Evolutionary conservation across 2,113 vertebrate genomes (phyloP).

Genomic region (Perca fluviatilis): DNA sequence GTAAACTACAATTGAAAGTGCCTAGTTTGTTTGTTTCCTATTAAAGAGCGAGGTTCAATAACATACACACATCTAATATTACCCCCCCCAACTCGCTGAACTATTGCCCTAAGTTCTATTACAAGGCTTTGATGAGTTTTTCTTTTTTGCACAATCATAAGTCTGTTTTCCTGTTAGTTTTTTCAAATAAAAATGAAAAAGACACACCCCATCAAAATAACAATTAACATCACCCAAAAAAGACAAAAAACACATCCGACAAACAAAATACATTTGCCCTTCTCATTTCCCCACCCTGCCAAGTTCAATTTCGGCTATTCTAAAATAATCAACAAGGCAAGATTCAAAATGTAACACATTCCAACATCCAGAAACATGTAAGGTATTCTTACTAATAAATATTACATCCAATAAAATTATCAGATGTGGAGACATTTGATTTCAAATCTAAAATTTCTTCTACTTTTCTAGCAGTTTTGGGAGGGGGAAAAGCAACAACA

Average conservation of each 20-base stretch:
- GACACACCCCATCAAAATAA: conserved; percentile 83
- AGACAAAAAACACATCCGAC: conserved; percentile 41
- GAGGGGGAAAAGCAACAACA: conserved; percentile 88
- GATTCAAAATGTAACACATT: conserved; percentile 92
- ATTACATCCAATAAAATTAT: conserved; percentile 90
- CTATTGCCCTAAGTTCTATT: conserved; percentile 85
- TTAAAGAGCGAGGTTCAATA: conserved; percentile 89
- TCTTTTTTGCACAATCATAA: conserved; percentile 84
- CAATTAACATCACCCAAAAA: conserved; percentile 79
- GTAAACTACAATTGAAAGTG: conserved; percentile 94
- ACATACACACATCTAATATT: conserved; percentile 82
- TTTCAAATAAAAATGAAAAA: conserved; percentile 86
- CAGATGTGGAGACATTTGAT: conserved; percentile 90
- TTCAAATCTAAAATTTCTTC: conserved; percentile 82
- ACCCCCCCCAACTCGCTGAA: conserved; percentile 79
- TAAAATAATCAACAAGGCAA: conserved; percentile 90
- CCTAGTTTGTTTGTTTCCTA: conserved; percentile 91
- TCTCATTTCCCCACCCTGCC: conserved; percentile 70
- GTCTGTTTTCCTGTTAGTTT: conserved; percentile 88
- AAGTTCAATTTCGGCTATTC: conserved; percentile 81
- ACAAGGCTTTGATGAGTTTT: conserved; percentile 88
- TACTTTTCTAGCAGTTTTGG: conserved; percentile 50
- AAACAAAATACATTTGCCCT: conserved; percentile 30
- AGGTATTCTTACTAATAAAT: conserved; percentile 90
- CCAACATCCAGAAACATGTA: conserved; percentile 90